These are phyloP conservation scores for Heterodera filipjevi DNA, from an alignment of 2,888 invertebrate genomes.

Conservation along the genomic window DNA sequence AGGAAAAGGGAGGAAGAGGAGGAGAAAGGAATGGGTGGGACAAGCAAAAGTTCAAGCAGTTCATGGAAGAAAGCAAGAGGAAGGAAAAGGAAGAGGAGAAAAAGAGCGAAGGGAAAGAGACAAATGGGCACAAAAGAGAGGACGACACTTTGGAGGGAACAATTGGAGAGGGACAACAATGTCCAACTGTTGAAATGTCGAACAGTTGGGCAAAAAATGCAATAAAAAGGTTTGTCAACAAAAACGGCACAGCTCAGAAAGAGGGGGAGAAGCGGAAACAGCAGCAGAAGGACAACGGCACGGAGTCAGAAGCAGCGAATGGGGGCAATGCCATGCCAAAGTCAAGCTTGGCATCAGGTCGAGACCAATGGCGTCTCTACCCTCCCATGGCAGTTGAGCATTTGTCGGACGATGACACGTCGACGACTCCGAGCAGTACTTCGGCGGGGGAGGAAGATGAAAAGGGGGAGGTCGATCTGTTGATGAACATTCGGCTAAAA, in stretches of 20 bases:
- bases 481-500: background rate
- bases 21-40: no score
- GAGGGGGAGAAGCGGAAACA: background rate
- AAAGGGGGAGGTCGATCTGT: background rate
- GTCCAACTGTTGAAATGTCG: no score
- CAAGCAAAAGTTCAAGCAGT: no score
- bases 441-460: background rate
- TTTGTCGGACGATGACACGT: constrained; percentile 3
- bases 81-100: background rate
- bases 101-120: background rate
- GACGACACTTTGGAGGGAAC: background rate
- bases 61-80: background rate
- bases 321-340: background rate
- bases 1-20: background rate
- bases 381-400: background rate
- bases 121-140: background rate
- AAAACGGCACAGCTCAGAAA: background rate
- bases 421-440: constrained; percentile 3
- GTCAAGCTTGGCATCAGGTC: background rate
- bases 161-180: background rate
- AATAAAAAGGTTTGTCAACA: background rate
- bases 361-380: background rate
- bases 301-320: background rate
- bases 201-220: background rate
- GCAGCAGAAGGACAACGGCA: background rate